Evolutionary conservation across 1,140 invertebrate species (phyloP), one percentile per base, ranked within the genome.

Genomic region (Leptopilina clavipes): DNA sequence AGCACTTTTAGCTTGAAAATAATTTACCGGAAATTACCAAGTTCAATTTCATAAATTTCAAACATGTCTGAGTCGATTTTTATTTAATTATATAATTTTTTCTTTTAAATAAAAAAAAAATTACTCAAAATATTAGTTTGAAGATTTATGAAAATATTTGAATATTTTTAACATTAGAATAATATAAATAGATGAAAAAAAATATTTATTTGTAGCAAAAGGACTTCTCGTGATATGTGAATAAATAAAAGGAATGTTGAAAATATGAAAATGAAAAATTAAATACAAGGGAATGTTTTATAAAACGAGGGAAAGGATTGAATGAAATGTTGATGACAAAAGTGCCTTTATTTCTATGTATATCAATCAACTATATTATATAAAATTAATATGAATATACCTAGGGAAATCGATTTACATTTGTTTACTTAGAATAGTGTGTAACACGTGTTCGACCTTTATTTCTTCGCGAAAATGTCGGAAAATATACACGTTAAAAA

Each of bases 361-460:
- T n/a, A 31, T 65, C 59, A 65, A 2, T 37, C 14, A 19, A 5
- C 3, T 22, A 65, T 65, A 65, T 65, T 12, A 65, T 31, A n/a
- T 14, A 65, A 31, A 65, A 65, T 37, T 14, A 65, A 65, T 31
- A 65, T n/a, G 17, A 54, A 18, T 40, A 40, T 37, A 31, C 22
- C 59, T n/a, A 31, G 19, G 12, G 22, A n/a, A 31, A 65, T 65
- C 59, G 59, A 65, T 65, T 31, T n/a, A 65, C 59, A n/a, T 31
- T 65, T 65, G 59, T 65, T 65, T 65, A 65, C 59, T 65, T 31
- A 31, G 59, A 31, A 65, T 31, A 65, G 59, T 31, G 59, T 31
- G 59, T 65, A 25, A 22, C 59, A 65, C 59, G 56, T 31, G 56
- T 31, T 22, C 22, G 56, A 59, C 56, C 56, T 59, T 59, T 25